Evolutionary conservation across 35 echinoderm and acorn worm genomes (phyloP).

Genomic region (Holothuria glaberrima): DNA sequence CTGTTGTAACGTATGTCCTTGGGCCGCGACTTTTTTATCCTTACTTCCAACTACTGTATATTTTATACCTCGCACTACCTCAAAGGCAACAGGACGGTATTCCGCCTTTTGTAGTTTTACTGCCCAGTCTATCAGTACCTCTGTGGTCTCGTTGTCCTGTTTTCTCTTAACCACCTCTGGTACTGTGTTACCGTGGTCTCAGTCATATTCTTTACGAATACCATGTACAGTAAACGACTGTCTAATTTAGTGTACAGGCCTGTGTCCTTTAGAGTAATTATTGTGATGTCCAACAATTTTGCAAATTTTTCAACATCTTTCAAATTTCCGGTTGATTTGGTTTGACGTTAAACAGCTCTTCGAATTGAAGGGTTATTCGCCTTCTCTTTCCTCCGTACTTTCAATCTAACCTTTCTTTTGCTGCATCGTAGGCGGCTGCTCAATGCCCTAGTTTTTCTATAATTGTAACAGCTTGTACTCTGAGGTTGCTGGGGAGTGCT

Average conservation of each 20-base stretch:
- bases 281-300: slow-evolving; percentile 40
- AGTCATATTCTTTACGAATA: slow-evolving; percentile 23
- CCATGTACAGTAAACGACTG: slow-evolving; percentile 6
- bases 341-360: slow-evolving; percentile 7
- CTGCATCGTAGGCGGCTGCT: slow-evolving; percentile 37
- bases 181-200: slow-evolving; percentile 1
- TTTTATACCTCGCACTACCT: too few species aligned
- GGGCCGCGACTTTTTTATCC: too few species aligned
- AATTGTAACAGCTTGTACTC: slow-evolving; percentile 44
- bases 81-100: too few species aligned
- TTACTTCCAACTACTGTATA: too few species aligned
- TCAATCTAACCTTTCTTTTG: slow-evolving; percentile 40
- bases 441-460: background rate
- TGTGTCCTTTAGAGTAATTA: slow-evolving; percentile 44
- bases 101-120: too few species aligned
- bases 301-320: too few species aligned
- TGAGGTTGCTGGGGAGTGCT: background rate
- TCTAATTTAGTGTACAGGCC: slow-evolving; percentile 10
- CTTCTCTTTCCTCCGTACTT: slow-evolving; percentile 37
- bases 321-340: slow-evolving; percentile 7
- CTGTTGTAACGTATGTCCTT: too few species aligned
- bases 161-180: too few species aligned
- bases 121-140: background rate
- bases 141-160: background rate
- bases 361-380: background rate